Conservation (phyloP, 2,888 invertebrate genomes). For the Branchipolynoe longqiensis region DNA sequence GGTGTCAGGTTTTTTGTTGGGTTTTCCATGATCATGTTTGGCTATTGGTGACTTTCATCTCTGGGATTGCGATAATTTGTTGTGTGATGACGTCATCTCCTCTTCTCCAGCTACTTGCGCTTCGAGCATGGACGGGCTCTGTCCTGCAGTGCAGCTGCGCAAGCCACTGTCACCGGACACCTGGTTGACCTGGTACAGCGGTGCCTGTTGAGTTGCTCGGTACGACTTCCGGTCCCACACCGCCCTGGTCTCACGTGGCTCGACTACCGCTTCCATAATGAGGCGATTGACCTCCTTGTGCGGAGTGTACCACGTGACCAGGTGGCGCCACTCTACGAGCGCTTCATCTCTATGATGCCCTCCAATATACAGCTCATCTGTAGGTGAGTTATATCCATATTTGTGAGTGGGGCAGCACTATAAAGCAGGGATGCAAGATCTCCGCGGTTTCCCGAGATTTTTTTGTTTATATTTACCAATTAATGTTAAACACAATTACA, state of each 20-base stretch:
- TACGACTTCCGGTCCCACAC: conserved; percentile 36
- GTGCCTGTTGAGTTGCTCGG: conserved; percentile 35
- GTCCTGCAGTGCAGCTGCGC: neutral
- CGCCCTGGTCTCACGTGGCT: conserved; percentile 65
- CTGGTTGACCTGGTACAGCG: conserved; percentile 52
- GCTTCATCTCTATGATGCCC: conserved; percentile 72
- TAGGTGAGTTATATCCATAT: conserved; percentile 67
- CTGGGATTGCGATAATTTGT: too few relatives aligned
- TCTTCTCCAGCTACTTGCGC: conserved; percentile 69
- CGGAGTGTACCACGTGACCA: conserved; percentile 68
- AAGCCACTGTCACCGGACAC: neutral
- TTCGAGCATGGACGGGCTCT: conserved; percentile 68
- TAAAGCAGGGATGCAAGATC: too few relatives aligned
- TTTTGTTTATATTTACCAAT: too few relatives aligned
- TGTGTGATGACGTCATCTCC: too few relatives aligned
- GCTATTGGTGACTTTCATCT: too few relatives aligned
- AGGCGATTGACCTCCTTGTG: conserved; percentile 71
- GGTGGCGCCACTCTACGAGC: conserved; percentile 68
- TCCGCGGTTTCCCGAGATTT: too few relatives aligned
- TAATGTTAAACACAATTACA: too few relatives aligned
- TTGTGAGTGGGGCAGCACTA: too few relatives aligned
- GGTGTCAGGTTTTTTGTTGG: too few relatives aligned
- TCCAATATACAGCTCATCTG: conserved; percentile 71
- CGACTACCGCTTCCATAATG: conserved; percentile 72
- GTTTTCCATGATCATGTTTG: too few relatives aligned